Percentiles rank a stretch among this genome's conserved stretches.
phyloP scores from a whole-genome alignment of 1,140 invertebrate species.

The Apis laboriosa region DNA sequence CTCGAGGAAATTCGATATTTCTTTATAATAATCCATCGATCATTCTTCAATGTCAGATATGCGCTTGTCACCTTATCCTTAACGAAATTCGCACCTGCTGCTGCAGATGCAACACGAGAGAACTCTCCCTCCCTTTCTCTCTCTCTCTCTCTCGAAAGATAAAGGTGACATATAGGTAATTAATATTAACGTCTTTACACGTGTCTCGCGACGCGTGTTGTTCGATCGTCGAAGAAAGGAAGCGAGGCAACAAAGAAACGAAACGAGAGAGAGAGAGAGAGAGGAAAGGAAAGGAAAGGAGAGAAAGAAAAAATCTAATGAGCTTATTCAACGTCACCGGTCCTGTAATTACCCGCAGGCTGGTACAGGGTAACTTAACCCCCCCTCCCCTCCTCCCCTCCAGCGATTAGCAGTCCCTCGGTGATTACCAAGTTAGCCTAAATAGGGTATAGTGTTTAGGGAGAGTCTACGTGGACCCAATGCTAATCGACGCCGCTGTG shows the following conservation, averaged over 20 bases:
- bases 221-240: background rate
- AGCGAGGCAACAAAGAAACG: background rate
- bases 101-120: no score
- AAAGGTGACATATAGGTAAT: constrained; percentile 41
- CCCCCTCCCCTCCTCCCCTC: constrained; percentile 14
- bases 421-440: constrained; percentile 79
- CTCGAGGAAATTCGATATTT: no score
- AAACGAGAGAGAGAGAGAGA: constrained; percentile 4
- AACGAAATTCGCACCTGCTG: no score
- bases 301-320: constrained; percentile 73
- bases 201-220: constrained; percentile 6
- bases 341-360: constrained; percentile 79
- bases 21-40: no score
- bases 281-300: no score
- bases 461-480: constrained; percentile 70
- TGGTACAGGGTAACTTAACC: constrained; percentile 61
- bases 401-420: constrained; percentile 77
- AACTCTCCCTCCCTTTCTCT: background rate
- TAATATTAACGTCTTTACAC: constrained; percentile 51
- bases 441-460: constrained; percentile 79
- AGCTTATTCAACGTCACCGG: constrained; percentile 78
- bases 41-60: no score
- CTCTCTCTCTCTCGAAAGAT: background rate
- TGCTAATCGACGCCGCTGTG: constrained; percentile 63
- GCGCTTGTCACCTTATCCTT: no score